phyloP scores from a whole-genome alignment of 2,113 vertebrate genomes.

The Xenopus borealis region DNA sequence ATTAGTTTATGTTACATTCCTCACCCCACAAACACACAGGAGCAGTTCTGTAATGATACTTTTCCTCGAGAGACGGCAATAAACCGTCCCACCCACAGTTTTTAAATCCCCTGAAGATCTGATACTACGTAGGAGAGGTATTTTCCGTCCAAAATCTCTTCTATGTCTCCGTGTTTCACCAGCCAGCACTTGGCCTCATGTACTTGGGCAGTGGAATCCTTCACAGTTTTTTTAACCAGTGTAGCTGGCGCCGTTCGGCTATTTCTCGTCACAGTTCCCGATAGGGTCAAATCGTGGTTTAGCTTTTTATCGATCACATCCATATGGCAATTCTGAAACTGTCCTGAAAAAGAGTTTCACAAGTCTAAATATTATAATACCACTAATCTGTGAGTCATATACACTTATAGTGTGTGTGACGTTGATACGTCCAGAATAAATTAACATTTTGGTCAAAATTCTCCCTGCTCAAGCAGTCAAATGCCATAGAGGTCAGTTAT shows the following conservation, averaged over 20 bases:
- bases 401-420: too few species aligned
- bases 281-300: constrained; percentile 30
- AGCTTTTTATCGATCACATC: constrained; percentile 48
- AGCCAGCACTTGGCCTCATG: constrained; percentile 70
- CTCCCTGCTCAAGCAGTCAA: too few species aligned
- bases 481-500: too few species aligned
- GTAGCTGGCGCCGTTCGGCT: constrained; percentile 56
- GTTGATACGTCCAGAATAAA: too few species aligned
- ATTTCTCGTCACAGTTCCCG: constrained; percentile 56
- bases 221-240: constrained; percentile 70
- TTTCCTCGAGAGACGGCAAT: not conserved
- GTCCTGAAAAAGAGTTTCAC: constrained; percentile 56
- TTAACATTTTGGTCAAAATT: too few species aligned
- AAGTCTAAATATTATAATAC: not conserved
- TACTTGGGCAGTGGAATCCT: constrained; percentile 61
- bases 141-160: constrained; percentile 64
- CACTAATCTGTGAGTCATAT: too few species aligned
- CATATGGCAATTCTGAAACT: constrained; percentile 70
- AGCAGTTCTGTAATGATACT: not conserved
- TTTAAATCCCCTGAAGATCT: constrained; percentile 19
- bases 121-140: constrained; percentile 69
- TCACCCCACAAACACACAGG: not conserved
- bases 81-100: not conserved
- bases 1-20: not conserved
- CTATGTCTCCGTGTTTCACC: constrained; percentile 65